These are phyloP conservation scores for Dysidea cf. avara DNA, from an alignment of 37 sponge, comb jelly and placozoan genomes.

Conservation along the genomic window DNA sequence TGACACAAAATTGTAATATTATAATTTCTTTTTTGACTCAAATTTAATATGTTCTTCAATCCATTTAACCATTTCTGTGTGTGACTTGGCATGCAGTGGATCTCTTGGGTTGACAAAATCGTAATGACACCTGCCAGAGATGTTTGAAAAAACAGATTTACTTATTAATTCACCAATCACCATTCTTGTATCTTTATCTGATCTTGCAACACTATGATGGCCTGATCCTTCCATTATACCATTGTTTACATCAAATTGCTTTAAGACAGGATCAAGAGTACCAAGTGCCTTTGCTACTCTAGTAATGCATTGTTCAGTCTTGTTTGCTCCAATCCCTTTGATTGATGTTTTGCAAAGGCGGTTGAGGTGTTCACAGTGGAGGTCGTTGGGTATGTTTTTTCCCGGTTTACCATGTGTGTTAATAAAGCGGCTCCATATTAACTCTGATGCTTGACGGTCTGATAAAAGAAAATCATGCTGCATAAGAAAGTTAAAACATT, in stretches of 20 bases:
- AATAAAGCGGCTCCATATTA: slow-evolving; percentile 27
- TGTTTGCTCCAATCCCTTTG: not conserved
- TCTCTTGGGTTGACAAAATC: too few relatives aligned
- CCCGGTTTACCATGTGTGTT: slow-evolving; percentile 26
- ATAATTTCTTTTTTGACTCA: too few relatives aligned
- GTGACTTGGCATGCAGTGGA: too few relatives aligned
- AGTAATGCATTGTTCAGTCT: not conserved
- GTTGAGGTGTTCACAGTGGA: slow-evolving; percentile 37
- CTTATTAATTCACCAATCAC: not conserved
- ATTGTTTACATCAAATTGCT: not conserved
- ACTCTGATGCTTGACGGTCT: slow-evolving; percentile 2
- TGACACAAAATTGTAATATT: too few relatives aligned
- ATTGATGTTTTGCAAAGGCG: not conserved
- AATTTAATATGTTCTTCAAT: too few relatives aligned
- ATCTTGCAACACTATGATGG: not conserved
- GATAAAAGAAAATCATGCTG: slow-evolving; percentile 12
- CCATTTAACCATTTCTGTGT: too few relatives aligned
- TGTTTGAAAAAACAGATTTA: not conserved
- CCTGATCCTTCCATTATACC: not conserved
- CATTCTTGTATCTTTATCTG: not conserved
- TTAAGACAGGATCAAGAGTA: not conserved
- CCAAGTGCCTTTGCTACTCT: slow-evolving; percentile 11
- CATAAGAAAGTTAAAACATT: slow-evolving; percentile 2
- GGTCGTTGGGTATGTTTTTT: slow-evolving; percentile 16
- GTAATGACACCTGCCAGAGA: not conserved